Evolutionary conservation across 2,797 vertebrate species (phyloP).

Genomic region (Hafferia zeledoni): DNA sequence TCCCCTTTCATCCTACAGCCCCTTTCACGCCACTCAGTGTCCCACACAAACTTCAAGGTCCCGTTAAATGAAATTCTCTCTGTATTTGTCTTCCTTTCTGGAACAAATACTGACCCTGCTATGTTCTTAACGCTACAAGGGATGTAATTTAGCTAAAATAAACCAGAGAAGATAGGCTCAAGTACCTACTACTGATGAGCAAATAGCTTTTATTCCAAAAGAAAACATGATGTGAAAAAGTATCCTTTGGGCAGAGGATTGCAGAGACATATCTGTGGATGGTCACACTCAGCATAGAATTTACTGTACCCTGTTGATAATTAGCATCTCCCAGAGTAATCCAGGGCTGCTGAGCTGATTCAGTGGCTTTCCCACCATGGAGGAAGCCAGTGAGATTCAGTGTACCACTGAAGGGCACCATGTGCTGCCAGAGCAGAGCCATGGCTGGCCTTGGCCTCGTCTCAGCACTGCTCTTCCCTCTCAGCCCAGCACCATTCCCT

Average conservation of each 20-base stretch:
- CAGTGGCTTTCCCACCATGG: background rate
- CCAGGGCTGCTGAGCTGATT: background rate
- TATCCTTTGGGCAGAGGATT: background rate
- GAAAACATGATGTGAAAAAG: background rate
- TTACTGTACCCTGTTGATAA: background rate
- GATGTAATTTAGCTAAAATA: background rate
- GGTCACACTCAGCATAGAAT: conserved; percentile 6
- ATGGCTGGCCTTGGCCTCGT: background rate
- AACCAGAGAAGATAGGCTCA: background rate
- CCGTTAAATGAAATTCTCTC: background rate
- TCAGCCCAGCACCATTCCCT: background rate
- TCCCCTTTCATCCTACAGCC: background rate
- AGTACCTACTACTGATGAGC: background rate
- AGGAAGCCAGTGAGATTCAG: background rate
- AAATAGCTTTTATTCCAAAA: background rate
- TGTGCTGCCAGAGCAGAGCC: background rate
- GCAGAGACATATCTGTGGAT: accelerated
- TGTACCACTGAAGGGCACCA: accelerated
- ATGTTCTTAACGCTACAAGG: background rate
- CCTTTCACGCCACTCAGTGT: background rate
- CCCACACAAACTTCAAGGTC: background rate
- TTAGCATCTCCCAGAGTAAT: background rate
- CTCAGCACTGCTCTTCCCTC: background rate
- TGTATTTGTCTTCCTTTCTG: background rate
- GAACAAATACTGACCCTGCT: background rate